Percentiles rank a stretch among this genome's conserved stretches.
Conservation (phyloP, 2,113 vertebrate species). For the Gila orcuttii region DNA sequence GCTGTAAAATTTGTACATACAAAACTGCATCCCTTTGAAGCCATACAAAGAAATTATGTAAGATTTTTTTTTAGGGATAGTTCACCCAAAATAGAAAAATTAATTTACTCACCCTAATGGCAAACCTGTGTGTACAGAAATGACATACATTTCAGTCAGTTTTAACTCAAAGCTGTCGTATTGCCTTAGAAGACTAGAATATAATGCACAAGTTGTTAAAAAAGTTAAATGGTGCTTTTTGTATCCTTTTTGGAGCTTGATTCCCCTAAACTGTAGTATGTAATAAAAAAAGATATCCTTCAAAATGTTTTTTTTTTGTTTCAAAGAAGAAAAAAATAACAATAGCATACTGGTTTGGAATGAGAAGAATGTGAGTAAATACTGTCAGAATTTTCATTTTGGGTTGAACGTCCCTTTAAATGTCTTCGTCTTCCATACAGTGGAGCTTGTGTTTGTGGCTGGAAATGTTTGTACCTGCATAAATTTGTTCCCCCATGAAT, state of each 20-base stretch:
- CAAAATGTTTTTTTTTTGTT: neutral
- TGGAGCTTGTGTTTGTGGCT: neutral
- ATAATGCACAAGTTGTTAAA: neutral
- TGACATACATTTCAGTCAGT: neutral
- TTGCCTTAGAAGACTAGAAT: neutral
- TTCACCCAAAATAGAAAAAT: too few relatives aligned
- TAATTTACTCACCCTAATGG: too few relatives aligned
- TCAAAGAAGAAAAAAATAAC: neutral
- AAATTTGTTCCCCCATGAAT: neutral
- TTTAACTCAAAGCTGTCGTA: neutral
- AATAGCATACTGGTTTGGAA: neutral
- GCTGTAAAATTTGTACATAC: neutral
- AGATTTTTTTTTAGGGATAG: too few relatives aligned
- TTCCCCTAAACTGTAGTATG: neutral
- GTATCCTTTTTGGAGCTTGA: neutral
- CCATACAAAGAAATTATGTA: neutral
- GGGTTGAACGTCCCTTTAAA: neutral
- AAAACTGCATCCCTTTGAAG: neutral
- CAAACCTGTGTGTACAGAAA: neutral
- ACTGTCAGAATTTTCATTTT: neutral
- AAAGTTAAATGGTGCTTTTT: neutral
- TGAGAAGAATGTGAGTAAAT: neutral
- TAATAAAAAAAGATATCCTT: neutral
- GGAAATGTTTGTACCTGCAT: constrained; percentile 9
- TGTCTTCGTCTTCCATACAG: neutral